Base-by-base conservation (phyloP, 1,140 invertebrate genomes). In the Polypedilum pembai region DNA sequence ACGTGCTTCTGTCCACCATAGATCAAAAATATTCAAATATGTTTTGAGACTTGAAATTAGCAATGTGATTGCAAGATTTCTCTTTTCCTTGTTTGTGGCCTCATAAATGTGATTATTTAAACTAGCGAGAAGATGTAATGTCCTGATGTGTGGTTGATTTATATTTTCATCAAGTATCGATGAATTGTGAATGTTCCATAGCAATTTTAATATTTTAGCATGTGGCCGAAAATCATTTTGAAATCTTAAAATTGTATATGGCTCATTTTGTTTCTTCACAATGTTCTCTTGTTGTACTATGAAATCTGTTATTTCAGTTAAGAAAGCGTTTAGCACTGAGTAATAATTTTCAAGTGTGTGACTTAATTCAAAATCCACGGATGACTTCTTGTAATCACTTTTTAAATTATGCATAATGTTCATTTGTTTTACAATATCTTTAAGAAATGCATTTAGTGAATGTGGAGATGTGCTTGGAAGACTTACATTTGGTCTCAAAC, bases 1-100 rank as follows among this genome's bases (percentile, higher is more conserved):
- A 0, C 76, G 56, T 7, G 78, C 80, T 7, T 77, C 75, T 0
- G 74, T 78, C 80, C 80, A 82, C 80, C 80, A 82, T 10, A 75
- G 77, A 24, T 82, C 80, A 8, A 80, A 77, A 17, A 82, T 80
- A 63, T 56, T 66, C 40, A 79, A 78, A 75, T 79, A 82, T n/a
- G 77, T 66, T 74, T 76, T 76, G 10, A 77, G 56, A 10, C 77
- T 40, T 72, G 75, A 40, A 75, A 76, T 7, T 75, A 78, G 56
- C 73, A 77, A 20, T 75, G 66, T 75, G 17, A 76, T 18, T 75
- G 78, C 75, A 76, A 76, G 41, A 77, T 80, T 74, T 1, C 8
- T 18, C 1, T 17, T 10, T 15, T 69, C 56, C n/a, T 17, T n/a
- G 4, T 8, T 17, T 7, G 2, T 8, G 4, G 21, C 24, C 3